Evolutionary conservation across 2,113 vertebrate genomes (phyloP), one percentile per base, ranked within the genome.

Genomic region (Leptocoma aspasia): DNA sequence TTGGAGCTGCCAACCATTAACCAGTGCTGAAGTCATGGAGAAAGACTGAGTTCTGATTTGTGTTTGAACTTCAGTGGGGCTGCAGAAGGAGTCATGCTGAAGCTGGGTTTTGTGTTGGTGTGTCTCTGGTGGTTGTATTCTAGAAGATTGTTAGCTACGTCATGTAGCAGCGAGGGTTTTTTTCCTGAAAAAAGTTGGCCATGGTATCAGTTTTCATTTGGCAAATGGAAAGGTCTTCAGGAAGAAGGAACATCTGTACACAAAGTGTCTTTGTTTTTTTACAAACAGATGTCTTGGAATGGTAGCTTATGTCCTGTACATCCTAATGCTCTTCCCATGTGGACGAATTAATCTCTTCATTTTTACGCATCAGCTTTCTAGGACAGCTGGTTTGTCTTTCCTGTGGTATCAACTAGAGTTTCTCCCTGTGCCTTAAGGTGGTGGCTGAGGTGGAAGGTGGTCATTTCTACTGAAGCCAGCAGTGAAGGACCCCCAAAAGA

Each of bases 261-360:
- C 97, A 98, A 96, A 98, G 96, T 97, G 70, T 93, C 96, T 97
- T 98, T 98, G 98, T 98, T 97, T 96, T 82, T 86, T 89, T 90
- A 69, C 64, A 82, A 97, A 96, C 98, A 98, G 98, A 98, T 98
- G 98, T 97, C 91, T 97, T 97, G 95, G 97, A 98, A 97, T 96
- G 71, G 95, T 94, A 96, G 95, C 63, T 92, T 91, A 64, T 64
- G 82, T 90, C 54, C 91, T 3, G 44, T 96, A 91, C 90, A 94
- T 94, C 84, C 93, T 96, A 92, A 97, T 59, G 56, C 33, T 92
- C 13, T 69, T 94, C 1, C 2, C 33, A 11, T 20, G 60, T 72
- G 75, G 52, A 52, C 44, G 41, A 82, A 69, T 83, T 24, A 47
- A 70, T 78, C 41, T 57, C 35, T 42, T 63, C 3, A 4, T 66